phyloP scores from a whole-genome alignment of 2,888 invertebrate species.

The Andricus curvator region DNA sequence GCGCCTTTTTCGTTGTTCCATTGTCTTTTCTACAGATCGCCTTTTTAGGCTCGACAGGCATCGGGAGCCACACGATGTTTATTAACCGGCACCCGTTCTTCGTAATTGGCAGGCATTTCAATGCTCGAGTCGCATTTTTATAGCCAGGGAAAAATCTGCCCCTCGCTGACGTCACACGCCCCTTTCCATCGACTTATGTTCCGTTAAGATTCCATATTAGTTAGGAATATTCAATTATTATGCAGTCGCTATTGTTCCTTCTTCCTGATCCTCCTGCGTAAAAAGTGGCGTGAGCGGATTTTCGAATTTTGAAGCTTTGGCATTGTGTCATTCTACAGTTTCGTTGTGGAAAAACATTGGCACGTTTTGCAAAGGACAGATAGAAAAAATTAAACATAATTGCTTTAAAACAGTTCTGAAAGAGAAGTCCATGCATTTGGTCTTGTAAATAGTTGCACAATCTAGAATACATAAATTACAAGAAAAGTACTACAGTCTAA shows the following conservation, averaged over 20 bases:
- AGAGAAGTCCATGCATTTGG: no score
- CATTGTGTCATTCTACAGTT: no score
- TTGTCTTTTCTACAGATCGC: slow-evolving; percentile 39
- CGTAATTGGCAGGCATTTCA: slow-evolving; percentile 39
- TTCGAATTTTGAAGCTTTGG: not conserved
- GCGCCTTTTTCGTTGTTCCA: slow-evolving; percentile 66
- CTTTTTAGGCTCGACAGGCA: slow-evolving; percentile 40
- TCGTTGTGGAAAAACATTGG: no score
- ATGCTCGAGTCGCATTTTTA: slow-evolving; percentile 30
- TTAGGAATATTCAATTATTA: not conserved
- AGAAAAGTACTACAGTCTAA: no score
- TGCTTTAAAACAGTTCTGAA: no score
- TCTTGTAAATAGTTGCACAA: no score
- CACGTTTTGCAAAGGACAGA: no score
- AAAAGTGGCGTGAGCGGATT: not conserved
- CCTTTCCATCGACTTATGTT: not conserved
- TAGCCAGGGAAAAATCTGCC: slow-evolving; percentile 23
- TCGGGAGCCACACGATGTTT: slow-evolving; percentile 37
- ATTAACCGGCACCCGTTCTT: slow-evolving; percentile 40
- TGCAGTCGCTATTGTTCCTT: not conserved
- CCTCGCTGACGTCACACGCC: not conserved
- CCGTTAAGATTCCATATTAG: slow-evolving; percentile 14
- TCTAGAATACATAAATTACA: no score
- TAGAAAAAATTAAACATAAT: no score
- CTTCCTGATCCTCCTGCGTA: not conserved